Base-by-base conservation (phyloP, 2,888 invertebrate genomes). In the Scaptomyza tumidula region DNA sequence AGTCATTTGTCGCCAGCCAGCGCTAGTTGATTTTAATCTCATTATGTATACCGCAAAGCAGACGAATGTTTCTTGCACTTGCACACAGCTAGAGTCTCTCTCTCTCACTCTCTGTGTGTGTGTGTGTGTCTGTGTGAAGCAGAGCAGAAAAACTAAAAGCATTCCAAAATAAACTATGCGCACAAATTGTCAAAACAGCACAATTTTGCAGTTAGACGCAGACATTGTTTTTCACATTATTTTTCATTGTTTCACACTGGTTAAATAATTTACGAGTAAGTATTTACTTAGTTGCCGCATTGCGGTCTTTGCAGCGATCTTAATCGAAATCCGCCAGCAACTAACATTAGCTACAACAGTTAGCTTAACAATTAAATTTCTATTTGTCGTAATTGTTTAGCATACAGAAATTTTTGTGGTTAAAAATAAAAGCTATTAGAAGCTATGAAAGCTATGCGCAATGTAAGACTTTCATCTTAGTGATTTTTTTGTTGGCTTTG, bases 1-100 rank as follows among this genome's bases (percentile, higher is more conserved):
- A 64, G 70, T 86, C 77, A 79, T 88, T 86, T 82, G 83, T 80
- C 80, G 75, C 74, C 69, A 73, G 75, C 74, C 69, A 73, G 67
- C 67, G 56, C 41, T 16, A 66, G 53, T 70, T 78, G 88, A 83
- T 86, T 80, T 71, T 66, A 86, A 84, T 84, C 83, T 85, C 69
- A 82, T 82, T 79, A 82, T 71, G 77, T 68, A 49, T 56, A 41
- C 53, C 46, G 29, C 55, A 35, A 16, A 39, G 50, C 63, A 45
- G 55, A 54, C 70, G 61, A 60, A 71, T 71, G 66, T 64, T 64
- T 64, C 67, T 72, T 41, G 33, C 29, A 59, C 56, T n/a, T 46
- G 39, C 71, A 5, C 16, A n/a, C 16, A 33, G n/a, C 45, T 37
- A 31, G 29, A 13, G 31, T 45, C 46, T 44, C 44, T 50, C 4